Conservation (phyloP, 2,888 invertebrate genomes). For the Microplitis manilae region DNA sequence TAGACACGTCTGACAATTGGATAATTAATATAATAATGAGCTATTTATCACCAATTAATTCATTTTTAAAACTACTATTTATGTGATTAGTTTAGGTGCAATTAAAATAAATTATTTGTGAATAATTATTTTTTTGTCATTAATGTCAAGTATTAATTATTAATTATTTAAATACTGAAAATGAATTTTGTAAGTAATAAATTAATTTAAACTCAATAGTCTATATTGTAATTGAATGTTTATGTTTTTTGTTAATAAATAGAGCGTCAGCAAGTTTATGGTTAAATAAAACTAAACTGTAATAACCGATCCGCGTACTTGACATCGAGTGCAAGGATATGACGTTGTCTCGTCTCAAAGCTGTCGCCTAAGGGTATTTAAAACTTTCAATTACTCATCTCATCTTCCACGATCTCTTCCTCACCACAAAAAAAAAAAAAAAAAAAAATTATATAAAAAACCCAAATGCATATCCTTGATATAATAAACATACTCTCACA, state of each 20-base stretch:
- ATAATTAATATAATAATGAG: neutral
- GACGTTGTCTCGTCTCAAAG: conserved; percentile 25
- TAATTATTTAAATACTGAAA: too few relatives aligned
- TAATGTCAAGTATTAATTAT: too few relatives aligned
- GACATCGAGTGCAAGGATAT: neutral
- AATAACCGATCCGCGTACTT: neutral
- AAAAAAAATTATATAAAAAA: neutral
- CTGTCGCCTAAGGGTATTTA: conserved; percentile 15
- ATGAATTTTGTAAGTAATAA: too few relatives aligned
- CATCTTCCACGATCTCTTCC: conserved; percentile 13
- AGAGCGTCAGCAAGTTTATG: neutral
- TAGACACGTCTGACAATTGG: neutral
- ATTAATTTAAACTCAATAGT: too few relatives aligned
- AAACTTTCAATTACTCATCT: conserved; percentile 27
- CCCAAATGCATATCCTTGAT: neutral
- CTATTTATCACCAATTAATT: neutral
- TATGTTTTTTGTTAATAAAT: neutral
- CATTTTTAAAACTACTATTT: neutral
- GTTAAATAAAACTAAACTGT: neutral
- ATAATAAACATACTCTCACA: neutral
- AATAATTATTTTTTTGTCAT: neutral
- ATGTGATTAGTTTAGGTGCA: neutral
- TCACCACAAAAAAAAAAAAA: neutral
- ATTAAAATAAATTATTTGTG: neutral
- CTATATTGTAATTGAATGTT: too few relatives aligned